Base-by-base conservation (phyloP, 2,797 vertebrate species). In the Cossypha dichroa region DNA sequence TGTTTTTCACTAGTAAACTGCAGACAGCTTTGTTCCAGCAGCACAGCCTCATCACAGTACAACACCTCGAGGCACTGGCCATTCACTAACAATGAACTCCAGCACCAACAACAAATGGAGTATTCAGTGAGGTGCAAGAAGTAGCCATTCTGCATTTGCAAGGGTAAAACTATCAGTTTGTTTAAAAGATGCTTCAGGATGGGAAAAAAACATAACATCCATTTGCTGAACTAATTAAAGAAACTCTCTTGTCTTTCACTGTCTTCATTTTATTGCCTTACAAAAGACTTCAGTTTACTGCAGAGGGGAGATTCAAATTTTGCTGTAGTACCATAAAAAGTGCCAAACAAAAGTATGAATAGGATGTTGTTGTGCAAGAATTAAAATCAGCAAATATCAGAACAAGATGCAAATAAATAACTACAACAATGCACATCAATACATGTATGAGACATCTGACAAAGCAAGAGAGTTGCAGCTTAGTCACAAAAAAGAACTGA, bases 21-120 rank as follows among this genome's bases (percentile, higher is more conserved):
- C 63, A 58, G 22, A 54, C 4, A 17, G 7, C 29, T 69, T 55
- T 21, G 67, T 75, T 68, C 18, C 33, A 79, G 49, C 34, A 56
- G 49, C 54, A 36, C 5, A 20, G 54, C 36, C 49, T 33, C 12
- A 51, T 5, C 43, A 9, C 81, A 60, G 13, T 0, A 2, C 2
- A 43, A 10, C 29, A 15, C 2, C 59, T 21, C 1, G 7, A 58
- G 67, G 36, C 59, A 52, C 7, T 0, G 8, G 18, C 23, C 21
- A 29, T 2, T 25, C 45, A 11, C 6, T 15, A 20, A 52, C 1
- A 3, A 18, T 8, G 68, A 36, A 59, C 17, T 15, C 17, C 43
- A 48, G n/a, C 38, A 17, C 1, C 54, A 26, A 3, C 7, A 33
- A 26, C 33, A 28, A 0, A 1, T 4, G 36, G 26, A 17, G 36